A percentile compares a stretch with the other conserved stretches of the same genome.
Conservation (phyloP, 2,113 vertebrate species). For the Opisthocomus hoazin region DNA sequence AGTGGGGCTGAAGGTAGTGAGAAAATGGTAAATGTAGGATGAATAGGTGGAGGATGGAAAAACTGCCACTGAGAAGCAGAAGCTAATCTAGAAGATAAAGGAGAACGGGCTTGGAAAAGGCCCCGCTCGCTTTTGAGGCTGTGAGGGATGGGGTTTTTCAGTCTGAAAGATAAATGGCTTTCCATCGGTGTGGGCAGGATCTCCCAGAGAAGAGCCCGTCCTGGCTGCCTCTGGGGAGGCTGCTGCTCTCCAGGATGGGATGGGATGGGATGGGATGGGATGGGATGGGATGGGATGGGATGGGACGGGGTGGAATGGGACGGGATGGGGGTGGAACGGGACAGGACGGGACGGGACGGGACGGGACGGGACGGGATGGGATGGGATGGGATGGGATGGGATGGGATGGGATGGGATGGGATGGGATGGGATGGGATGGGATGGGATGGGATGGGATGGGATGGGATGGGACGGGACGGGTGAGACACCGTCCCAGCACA, state of each 20-base stretch:
- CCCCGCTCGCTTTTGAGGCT: background rate
- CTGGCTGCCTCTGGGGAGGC: background rate
- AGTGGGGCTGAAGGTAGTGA: background rate
- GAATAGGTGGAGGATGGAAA: background rate
- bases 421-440: too few relatives aligned
- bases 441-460: rapidly evolving
- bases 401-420: too few relatives aligned
- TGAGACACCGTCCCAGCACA: background rate
- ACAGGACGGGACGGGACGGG: rapidly evolving
- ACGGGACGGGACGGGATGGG: rapidly evolving
- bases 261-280: too few relatives aligned
- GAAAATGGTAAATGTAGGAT: background rate
- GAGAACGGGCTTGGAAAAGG: background rate
- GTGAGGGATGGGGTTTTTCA: background rate
- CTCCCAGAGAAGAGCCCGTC: background rate
- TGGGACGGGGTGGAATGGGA: too few relatives aligned
- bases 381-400: too few relatives aligned
- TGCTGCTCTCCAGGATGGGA: background rate
- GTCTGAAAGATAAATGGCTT: background rate
- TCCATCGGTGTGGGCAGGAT: background rate
- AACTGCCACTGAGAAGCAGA: background rate
- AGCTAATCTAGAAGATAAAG: background rate
- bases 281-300: too few relatives aligned
- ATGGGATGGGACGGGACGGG: rapidly evolving
- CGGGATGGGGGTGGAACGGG: too few relatives aligned